phyloP scores from a whole-genome alignment of 2,888 invertebrate species.

The Adineta ricciae region DNA sequence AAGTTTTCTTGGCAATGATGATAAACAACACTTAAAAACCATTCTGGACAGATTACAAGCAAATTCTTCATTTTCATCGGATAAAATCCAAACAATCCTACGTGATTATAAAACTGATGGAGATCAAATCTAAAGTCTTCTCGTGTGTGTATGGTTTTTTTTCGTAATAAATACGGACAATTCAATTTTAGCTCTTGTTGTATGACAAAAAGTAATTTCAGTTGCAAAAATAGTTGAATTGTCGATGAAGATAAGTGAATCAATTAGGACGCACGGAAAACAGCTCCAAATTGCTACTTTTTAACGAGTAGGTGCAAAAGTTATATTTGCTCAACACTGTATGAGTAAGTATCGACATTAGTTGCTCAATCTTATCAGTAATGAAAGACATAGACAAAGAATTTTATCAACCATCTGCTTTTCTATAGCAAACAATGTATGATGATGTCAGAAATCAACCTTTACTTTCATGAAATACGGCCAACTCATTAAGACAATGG shows the following conservation, averaged over 20 bases:
- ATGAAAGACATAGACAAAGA: not conserved
- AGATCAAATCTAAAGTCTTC: not conserved
- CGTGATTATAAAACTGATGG: not conserved
- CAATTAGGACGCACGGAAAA: no score
- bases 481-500: no score
- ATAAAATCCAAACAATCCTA: not conserved
- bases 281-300: no score
- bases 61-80: not conserved
- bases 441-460: not conserved
- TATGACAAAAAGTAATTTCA: no score
- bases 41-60: not conserved
- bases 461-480: not conserved
- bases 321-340: no score
- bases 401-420: not conserved
- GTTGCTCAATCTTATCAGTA: not conserved
- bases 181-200: not conserved
- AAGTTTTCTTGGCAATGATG: slow-evolving; percentile 22
- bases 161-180: not conserved
- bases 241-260: no score
- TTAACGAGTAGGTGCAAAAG: no score
- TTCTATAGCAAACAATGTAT: not conserved
- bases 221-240: no score
- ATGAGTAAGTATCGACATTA: no score
- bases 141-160: not conserved
- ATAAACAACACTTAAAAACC: slow-evolving; percentile 21